Conservation (phyloP, 2,797 vertebrate species). For the Anguilla megastoma region DNA sequence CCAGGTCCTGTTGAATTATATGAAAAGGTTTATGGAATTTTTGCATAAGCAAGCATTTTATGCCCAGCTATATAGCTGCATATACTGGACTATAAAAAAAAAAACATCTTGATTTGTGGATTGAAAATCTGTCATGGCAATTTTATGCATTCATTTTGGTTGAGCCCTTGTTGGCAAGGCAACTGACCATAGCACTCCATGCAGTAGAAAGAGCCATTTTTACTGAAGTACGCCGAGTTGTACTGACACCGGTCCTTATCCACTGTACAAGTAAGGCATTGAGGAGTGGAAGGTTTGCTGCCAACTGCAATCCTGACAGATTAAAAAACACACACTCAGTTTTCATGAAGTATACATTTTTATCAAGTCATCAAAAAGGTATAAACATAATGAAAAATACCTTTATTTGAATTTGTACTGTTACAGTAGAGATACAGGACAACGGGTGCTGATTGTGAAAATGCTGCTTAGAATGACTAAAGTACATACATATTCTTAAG, state of each 20-base stretch:
- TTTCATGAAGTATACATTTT: background rate
- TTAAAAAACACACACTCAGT: conserved; percentile 33
- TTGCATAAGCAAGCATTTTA: background rate
- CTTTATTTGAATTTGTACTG: background rate
- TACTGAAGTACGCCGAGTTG: conserved; percentile 89
- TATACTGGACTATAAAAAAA: conserved; percentile 16
- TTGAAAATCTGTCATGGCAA: conserved; percentile 42
- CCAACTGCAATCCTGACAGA: conserved; percentile 70
- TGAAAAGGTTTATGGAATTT: conserved; percentile 38
- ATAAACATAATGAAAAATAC: background rate
- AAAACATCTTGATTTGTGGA: conserved; percentile 22
- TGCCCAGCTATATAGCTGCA: background rate
- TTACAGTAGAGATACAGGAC: background rate
- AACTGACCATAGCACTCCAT: conserved; percentile 89
- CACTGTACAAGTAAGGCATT: conserved; percentile 86
- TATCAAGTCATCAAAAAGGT: background rate
- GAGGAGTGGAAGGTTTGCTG: conserved; percentile 54
- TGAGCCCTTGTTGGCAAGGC: conserved; percentile 31
- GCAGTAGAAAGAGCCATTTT: conserved; percentile 81
- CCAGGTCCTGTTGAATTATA: conserved; percentile 81
- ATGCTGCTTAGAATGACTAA: background rate
- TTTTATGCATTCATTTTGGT: conserved; percentile 37
- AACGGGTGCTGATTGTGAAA: background rate
- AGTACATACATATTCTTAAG: background rate
- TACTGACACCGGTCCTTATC: conserved; percentile 83